Evolutionary conservation across 2,888 invertebrate species (phyloP).

Genomic region (Marasmarcha lunaedactyla): DNA sequence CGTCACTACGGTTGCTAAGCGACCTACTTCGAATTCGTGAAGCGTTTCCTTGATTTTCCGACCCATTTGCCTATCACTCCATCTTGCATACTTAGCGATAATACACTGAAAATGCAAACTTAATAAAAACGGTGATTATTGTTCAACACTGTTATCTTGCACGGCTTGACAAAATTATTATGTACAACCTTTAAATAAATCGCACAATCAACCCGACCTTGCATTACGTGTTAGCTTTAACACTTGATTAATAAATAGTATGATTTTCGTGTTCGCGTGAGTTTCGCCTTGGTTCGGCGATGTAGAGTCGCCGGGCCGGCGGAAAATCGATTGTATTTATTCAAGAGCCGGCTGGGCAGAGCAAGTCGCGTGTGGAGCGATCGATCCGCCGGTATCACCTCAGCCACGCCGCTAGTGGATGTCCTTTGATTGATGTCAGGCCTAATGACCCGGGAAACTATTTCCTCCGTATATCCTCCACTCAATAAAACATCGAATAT

Average conservation of each 20-base stretch:
- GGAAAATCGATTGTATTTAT: too few species aligned
- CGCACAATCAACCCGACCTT: neutral
- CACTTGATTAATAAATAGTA: neutral
- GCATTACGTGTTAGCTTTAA: neutral
- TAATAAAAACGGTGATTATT: too few species aligned
- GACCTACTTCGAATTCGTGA: neutral
- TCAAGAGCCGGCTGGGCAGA: too few species aligned
- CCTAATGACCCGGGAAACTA: conserved; percentile 65
- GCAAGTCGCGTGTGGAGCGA: too few species aligned
- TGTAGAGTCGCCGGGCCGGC: too few species aligned
- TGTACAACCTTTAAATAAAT: too few species aligned
- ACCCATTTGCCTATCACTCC: neutral
- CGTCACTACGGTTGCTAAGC: neutral
- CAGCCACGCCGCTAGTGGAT: neutral
- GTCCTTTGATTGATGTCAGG: conserved; percentile 59
- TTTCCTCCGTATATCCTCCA: conserved; percentile 67
- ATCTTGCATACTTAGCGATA: neutral
- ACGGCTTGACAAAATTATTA: too few species aligned
- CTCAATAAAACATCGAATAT: conserved; percentile 68
- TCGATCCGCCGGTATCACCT: too few species aligned
- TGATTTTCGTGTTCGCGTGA: neutral
- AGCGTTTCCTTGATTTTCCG: neutral
- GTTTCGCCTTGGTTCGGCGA: neutral
- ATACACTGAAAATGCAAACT: too few species aligned
- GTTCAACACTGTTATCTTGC: too few species aligned